Conservation (phyloP, 2,888 invertebrate species). For the Trachelus iudaicus region DNA sequence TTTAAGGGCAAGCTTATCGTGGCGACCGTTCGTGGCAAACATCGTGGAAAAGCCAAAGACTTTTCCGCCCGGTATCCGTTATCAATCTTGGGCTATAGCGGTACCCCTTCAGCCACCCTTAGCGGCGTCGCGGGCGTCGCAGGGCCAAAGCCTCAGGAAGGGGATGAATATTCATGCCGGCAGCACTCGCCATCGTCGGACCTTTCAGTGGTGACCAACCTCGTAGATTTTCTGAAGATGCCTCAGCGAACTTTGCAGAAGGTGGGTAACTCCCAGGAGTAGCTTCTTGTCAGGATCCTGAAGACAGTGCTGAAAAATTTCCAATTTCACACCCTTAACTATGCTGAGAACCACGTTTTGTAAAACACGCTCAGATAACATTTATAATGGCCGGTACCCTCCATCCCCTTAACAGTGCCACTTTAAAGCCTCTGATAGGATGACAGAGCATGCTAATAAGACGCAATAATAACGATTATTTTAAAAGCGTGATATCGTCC, state of each 20-base stretch:
- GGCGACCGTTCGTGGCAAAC: constrained; percentile 56
- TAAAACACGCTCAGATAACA: constrained; percentile 52
- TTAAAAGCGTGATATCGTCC: constrained; percentile 28
- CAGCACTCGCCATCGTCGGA: constrained; percentile 55
- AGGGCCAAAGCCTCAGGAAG: constrained; percentile 35
- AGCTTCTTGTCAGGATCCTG: not conserved
- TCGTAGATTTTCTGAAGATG: not conserved
- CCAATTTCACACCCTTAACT: not conserved
- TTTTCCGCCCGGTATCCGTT: constrained; percentile 56
- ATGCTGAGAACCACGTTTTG: constrained; percentile 47
- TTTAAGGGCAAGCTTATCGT: constrained; percentile 47
- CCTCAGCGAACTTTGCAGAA: not conserved
- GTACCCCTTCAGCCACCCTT: not conserved
- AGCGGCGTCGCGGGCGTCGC: constrained; percentile 20
- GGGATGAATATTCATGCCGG: constrained; percentile 63
- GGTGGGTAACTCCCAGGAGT: not conserved
- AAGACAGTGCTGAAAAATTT: not conserved
- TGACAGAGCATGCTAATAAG: constrained; percentile 59
- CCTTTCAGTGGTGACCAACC: constrained; percentile 62
- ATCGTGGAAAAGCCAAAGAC: constrained; percentile 63
- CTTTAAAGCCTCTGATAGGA: constrained; percentile 51
- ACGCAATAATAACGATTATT: constrained; percentile 56
- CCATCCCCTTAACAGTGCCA: constrained; percentile 39
- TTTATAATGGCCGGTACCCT: constrained; percentile 50
- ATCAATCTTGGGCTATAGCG: constrained; percentile 57